Evolutionary conservation across 2,888 invertebrate genomes (phyloP), one percentile per base, ranked within the genome.

Genomic region (Rutpela maculata): DNA sequence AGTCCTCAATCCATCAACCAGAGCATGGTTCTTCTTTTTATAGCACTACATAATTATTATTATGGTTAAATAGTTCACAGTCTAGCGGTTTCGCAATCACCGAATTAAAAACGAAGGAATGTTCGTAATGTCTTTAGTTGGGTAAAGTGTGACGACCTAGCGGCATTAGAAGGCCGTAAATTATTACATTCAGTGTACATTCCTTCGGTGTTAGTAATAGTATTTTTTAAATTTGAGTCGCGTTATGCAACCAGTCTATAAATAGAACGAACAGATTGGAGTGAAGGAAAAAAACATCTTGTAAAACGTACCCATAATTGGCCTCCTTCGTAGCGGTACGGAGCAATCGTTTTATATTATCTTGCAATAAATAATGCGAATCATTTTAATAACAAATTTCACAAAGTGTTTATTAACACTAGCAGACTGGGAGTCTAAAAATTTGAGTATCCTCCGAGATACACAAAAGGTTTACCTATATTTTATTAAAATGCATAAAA

Each of bases 71-170:
- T n/a, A 55, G 18, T 55, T 67, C 55, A 50, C 19, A 67, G 56
- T 67, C 68, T 68, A 35, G 68, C 68, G 68, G 56, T 68, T 56
- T 68, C 35, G 31, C 68, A 55, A 56, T 56, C 5, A n/a, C 56
- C 68, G 11, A 68, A 68, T 26, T 43, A 50, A 19, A 38, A 17
- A 6, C 17, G 17, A 19, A 35, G 35, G 35, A 38, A 19, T 50
- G 22, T 7, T 19, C 38, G 4, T n/a, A 50, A 15, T 50, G 6
- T 50, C 50, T 50, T n/a, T 50, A 50, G 43, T 35, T 18, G 19
- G 66, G 22, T 43, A 50, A 50, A 66, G 50, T 66, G 19, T 66
- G 66, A 66, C 66, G 66, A 66, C 66, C 66, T 66, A 50, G 55
- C 55, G 31, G 17, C 56, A 17, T 55, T 68, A 17, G 56, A 68